Evolutionary conservation across 2,888 invertebrate genomes (phyloP).

Genomic region (Drosophila phalerata): DNA sequence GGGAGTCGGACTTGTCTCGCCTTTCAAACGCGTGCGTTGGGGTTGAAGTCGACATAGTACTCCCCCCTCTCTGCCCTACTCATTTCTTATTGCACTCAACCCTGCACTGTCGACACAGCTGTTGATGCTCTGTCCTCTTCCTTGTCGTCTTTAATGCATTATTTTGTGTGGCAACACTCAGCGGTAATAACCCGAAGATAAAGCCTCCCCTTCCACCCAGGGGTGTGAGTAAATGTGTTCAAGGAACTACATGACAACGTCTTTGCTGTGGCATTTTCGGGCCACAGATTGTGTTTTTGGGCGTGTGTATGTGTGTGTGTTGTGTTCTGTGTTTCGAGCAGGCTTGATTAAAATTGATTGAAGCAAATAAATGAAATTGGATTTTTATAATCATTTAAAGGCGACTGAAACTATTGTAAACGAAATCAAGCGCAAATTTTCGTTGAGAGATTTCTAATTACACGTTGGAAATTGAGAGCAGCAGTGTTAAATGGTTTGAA

Average conservation of each 20-base stretch:
- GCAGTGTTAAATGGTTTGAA: not conserved
- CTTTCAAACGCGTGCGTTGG: slow-evolving; percentile 37
- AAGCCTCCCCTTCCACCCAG: slow-evolving; percentile 38
- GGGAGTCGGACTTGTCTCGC: slow-evolving; percentile 33
- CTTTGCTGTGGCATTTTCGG: slow-evolving; percentile 50
- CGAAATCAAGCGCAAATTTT: slow-evolving; percentile 43
- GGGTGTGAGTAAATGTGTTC: slow-evolving; percentile 26
- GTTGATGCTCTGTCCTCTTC: slow-evolving; percentile 50
- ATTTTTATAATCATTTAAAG: slow-evolving; percentile 63
- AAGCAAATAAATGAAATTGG: slow-evolving; percentile 71
- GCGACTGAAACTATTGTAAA: slow-evolving; percentile 30
- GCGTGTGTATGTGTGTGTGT: slow-evolving; percentile 22
- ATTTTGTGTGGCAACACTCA: slow-evolving; percentile 81
- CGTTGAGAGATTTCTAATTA: slow-evolving; percentile 58
- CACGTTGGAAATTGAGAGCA: not conserved
- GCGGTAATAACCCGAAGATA: slow-evolving; percentile 80
- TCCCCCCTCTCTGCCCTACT: not conserved
- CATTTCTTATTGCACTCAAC: not conserved
- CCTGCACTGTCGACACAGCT: slow-evolving; percentile 60
- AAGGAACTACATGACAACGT: slow-evolving; percentile 31
- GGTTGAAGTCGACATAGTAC: slow-evolving; percentile 39
- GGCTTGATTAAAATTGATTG: slow-evolving; percentile 82
- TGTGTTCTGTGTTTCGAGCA: slow-evolving; percentile 35
- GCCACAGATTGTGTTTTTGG: slow-evolving; percentile 20
- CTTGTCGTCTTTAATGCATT: slow-evolving; percentile 78